Evolutionary conservation across 2,113 vertebrate species (phyloP).

Genomic region (Oryctolagus cuniculus): mOryCun1.1 NC_091440.1:111438501-111439000

Average conservation of each 20-base stretch:
- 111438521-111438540: neutral
- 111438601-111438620: neutral
- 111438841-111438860: neutral
- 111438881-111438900: constrained; percentile 23
- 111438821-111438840: neutral
- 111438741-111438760: neutral
- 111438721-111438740: neutral
- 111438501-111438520: neutral
- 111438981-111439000: neutral
- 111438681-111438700: neutral
- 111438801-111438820: neutral
- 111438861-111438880: neutral
- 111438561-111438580: neutral
- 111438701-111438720: neutral
- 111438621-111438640: rapidly evolving
- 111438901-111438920: neutral
- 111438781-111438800: neutral
- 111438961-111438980: neutral
- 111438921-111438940: neutral
- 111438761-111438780: no score
- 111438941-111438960: neutral
- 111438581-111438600: neutral
- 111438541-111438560: neutral
- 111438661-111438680: neutral
- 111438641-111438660: neutral